Evolutionary conservation across 2,113 vertebrate species (phyloP), one percentile per base, ranked within the genome.

Genomic region (Lepisosteus oculatus): DNA sequence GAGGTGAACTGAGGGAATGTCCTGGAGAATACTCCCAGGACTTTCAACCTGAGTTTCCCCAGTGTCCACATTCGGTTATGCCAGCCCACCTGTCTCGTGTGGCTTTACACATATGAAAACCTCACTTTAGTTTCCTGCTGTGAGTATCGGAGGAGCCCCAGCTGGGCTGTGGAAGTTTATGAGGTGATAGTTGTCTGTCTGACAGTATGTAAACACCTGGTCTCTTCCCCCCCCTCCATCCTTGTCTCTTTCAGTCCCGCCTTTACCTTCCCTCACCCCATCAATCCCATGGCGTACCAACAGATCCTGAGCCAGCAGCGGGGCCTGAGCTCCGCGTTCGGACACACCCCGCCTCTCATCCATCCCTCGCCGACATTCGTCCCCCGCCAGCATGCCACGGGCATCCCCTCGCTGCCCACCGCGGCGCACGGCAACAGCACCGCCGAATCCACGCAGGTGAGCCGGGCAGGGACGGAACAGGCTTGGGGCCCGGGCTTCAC

Each of bases 201-300:
- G 29, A 29, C 29, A 29, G 29, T 29, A 29, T 29, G 29, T 29
- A 29, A 29, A 29, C 29, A 29, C 29, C 29, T 29, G 29, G 29
- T 29, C 29, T 29, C 29, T 29, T 29, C 29, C 29, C 29, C 29
- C 29, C 29, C 2, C 29, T 14, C n/a, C 64, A 3, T 63, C 0
- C 63, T 63, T 11, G 61, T 0, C 64, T 45, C 83, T 12, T 79
- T 85, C 88, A 99, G 97, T 77, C 97, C 97, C 0, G 97, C 97
- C 0, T 98, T 99, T 83, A 93, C 94, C 74, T 98, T 99, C 77
- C 95, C 95, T 3, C 97, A 97, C 65, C 94, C 94, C 65, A 95
- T 99, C 88, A 98, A 97, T 77, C 96, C 97, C 0, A 79, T 97
- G 88, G 93, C 97, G 0, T 98, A 99, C 84, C 97, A 99, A 90